These are phyloP conservation scores for honey bee (Apis mellifera) DNA, from an alignment of 1,140 invertebrate species.

Conservation along the genomic window Amel_HAv3.1 CM009934.2:12875001-12875500, in stretches of 20 bases:
- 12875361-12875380: not conserved
- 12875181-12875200: not conserved
- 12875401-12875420: not conserved
- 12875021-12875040: conserved; percentile 41
- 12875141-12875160: not conserved
- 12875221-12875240: too few species aligned
- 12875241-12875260: too few species aligned
- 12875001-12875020: conserved; percentile 4
- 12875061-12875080: conserved; percentile 60
- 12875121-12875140: not conserved
- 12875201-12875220: too few species aligned
- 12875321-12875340: not conserved
- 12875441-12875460: conserved; percentile 23
- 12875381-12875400: not conserved
- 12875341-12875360: not conserved
- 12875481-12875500: not conserved
- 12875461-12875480: conserved; percentile 39
- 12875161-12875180: not conserved
- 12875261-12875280: not conserved
- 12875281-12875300: conserved; percentile 1
- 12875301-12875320: not conserved
- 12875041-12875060: conserved; percentile 29
- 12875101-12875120: conserved; percentile 31
- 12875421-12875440: conserved; percentile 23
- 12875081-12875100: conserved; percentile 56